Conservation (phyloP, 2,797 vertebrate genomes). For the Spinus pinus region DNA sequence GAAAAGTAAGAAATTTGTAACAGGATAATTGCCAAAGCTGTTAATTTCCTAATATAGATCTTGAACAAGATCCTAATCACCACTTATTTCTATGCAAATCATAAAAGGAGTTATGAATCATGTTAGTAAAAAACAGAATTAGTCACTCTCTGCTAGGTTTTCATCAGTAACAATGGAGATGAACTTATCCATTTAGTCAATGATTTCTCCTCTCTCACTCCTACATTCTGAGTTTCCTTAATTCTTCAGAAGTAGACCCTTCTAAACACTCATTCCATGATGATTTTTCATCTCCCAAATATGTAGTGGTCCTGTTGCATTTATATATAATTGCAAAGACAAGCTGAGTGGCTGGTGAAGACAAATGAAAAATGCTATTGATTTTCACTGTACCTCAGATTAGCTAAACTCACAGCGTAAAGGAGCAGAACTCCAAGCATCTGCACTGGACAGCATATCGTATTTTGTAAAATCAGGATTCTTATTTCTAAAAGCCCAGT, state of each 20-base stretch:
- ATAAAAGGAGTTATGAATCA: constrained; percentile 35
- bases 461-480: neutral
- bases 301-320: neutral
- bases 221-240: neutral
- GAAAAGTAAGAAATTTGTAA: neutral
- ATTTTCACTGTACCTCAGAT: neutral
- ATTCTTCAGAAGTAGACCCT: neutral
- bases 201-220: neutral
- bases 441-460: fast-evolving
- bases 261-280: neutral
- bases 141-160: constrained; percentile 22
- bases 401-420: neutral
- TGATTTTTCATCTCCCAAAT: neutral
- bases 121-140: constrained; percentile 12
- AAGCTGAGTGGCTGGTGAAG: neutral
- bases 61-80: neutral
- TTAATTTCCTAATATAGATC: constrained; percentile 6
- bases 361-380: neutral
- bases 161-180: constrained; percentile 1
- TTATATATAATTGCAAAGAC: neutral
- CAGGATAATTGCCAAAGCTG: neutral
- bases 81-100: constrained; percentile 13
- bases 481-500: neutral
- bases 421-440: neutral
- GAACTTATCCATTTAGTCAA: neutral